phyloP scores from a whole-genome alignment of 2,888 invertebrate genomes.

The Coelogynopora nodosa region DNA sequence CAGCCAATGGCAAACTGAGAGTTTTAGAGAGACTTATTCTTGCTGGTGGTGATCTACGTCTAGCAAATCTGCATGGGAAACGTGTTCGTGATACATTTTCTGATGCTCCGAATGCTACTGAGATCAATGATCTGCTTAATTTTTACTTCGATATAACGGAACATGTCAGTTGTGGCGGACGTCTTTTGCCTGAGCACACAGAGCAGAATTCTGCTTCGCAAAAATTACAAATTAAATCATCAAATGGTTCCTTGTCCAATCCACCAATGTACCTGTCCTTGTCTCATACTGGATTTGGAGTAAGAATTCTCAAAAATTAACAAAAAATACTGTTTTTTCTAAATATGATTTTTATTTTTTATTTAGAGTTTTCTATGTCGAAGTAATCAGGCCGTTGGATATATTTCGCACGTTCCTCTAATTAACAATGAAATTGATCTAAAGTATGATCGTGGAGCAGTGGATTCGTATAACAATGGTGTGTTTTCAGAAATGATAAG shows the following conservation, averaged over 20 bases:
- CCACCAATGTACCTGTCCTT: neutral
- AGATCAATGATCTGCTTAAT: neutral
- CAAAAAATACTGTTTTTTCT: too few species aligned
- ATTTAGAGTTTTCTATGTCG: neutral
- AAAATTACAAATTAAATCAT: neutral
- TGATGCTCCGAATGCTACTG: neutral
- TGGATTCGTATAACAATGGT: constrained; percentile 22
- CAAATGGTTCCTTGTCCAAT: neutral
- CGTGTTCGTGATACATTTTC: neutral
- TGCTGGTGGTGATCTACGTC: constrained; percentile 38
- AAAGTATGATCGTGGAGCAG: neutral
- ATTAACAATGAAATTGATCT: constrained; percentile 15
- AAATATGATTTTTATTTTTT: neutral
- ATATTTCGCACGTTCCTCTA: neutral
- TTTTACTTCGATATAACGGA: neutral
- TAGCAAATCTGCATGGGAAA: constrained; percentile 29
- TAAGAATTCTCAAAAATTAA: too few species aligned
- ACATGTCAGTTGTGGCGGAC: neutral
- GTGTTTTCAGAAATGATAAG: constrained; percentile 30
- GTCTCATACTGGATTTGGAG: neutral
- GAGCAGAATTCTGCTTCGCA: neutral
- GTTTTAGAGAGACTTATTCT: neutral
- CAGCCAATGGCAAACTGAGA: constrained; percentile 13
- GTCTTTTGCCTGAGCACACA: neutral
- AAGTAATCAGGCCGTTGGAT: constrained; percentile 7